phyloP scores from a whole-genome alignment of 2,113 vertebrate species.

The Takifugu flavidus region DNA sequence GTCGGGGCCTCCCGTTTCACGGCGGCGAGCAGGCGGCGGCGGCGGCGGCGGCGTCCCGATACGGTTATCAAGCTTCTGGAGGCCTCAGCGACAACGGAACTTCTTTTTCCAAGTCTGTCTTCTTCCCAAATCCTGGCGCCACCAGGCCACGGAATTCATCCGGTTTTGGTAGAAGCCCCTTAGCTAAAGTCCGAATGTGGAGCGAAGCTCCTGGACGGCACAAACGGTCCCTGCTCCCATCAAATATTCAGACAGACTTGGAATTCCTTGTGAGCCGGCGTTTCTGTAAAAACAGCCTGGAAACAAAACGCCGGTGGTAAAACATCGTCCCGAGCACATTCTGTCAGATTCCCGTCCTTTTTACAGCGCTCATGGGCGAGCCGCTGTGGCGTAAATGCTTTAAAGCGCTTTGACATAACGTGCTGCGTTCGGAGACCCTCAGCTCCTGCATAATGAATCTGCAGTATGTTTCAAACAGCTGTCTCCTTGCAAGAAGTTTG shows the following conservation, averaged over 20 bases:
- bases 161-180: too few relatives aligned
- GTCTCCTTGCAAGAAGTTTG: constrained; percentile 58
- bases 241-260: constrained; percentile 69
- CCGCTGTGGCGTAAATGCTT: constrained; percentile 71
- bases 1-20: constrained; percentile 29
- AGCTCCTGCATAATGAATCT: constrained; percentile 76
- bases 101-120: not conserved
- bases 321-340: constrained; percentile 71
- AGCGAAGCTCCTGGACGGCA: constrained; percentile 7
- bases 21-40: constrained; percentile 59
- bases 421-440: constrained; percentile 59
- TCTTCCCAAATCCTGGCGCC: too few relatives aligned
- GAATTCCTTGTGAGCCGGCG: constrained; percentile 49
- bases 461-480: constrained; percentile 77
- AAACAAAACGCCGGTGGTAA: constrained; percentile 75
- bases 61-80: constrained; percentile 63
- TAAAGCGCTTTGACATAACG: constrained; percentile 78
- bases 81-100: constrained; percentile 37
- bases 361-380: constrained; percentile 71
- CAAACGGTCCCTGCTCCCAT: constrained; percentile 29
- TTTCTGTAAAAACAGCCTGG: constrained; percentile 59
- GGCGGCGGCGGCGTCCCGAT: constrained; percentile 70
- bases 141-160: too few relatives aligned
- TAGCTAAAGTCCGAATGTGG: not conserved
- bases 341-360: constrained; percentile 74